Evolutionary conservation across 2,888 invertebrate genomes (phyloP).

Genomic region (Oscheius onirici): DNA sequence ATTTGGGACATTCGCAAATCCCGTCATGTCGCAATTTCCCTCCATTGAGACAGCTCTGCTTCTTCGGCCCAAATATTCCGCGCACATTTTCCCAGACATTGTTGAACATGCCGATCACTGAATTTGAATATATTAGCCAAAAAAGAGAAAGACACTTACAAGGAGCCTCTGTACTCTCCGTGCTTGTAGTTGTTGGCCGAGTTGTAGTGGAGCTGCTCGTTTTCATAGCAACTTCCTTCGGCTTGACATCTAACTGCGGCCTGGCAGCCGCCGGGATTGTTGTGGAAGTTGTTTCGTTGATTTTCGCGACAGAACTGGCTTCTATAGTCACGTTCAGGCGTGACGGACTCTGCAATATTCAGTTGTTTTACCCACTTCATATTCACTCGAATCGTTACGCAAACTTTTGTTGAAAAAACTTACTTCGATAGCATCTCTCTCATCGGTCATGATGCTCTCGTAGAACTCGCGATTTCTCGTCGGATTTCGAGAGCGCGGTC

Average conservation of each 20-base stretch:
- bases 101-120: slow-evolving; percentile 23
- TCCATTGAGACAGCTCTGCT: slow-evolving; percentile 55
- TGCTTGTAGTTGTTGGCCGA: background rate
- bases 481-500: slow-evolving; percentile 9
- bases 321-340: background rate
- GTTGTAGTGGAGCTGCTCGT: slow-evolving; percentile 3
- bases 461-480: slow-evolving; percentile 8
- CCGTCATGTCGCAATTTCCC: slow-evolving; percentile 55
- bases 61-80: slow-evolving; percentile 53
- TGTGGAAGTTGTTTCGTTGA: background rate
- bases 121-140: background rate
- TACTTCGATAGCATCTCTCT: background rate
- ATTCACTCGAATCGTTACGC: too few relatives aligned
- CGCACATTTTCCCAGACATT: slow-evolving; percentile 30
- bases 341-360: background rate
- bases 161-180: background rate
- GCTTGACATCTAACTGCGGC: background rate
- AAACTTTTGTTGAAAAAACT: background rate
- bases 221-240: background rate
- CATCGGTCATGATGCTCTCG: background rate
- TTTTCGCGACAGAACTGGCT: background rate
- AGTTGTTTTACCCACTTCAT: background rate
- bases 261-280: background rate
- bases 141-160: background rate
- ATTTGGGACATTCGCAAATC: slow-evolving; percentile 53